A percentile compares a stretch with the other conserved stretches of the same genome.
Conservation (phyloP, 2,113 vertebrate genomes). For the Pogona vitticeps region DNA sequence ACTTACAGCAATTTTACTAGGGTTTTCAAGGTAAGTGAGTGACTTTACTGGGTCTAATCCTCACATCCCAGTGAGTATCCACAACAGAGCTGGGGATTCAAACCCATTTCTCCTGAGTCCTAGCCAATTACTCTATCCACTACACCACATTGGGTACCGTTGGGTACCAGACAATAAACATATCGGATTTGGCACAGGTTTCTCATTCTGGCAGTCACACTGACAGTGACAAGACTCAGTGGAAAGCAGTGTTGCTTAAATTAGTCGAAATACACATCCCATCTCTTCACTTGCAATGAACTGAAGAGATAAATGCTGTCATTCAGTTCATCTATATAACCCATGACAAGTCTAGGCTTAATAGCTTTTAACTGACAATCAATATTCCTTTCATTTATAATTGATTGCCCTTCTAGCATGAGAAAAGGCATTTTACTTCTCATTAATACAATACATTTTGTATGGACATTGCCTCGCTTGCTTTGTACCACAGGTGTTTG, state of each 20-base stretch:
- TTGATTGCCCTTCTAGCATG: background rate
- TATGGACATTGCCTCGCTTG: background rate
- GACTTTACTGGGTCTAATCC: no score
- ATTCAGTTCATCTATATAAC: background rate
- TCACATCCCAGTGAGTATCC: no score
- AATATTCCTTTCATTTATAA: conserved; percentile 31
- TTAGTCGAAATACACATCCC: conserved; percentile 2
- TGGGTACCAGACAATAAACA: background rate
- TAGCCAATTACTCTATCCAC: no score
- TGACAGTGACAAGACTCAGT: background rate
- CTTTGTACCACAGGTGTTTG: background rate
- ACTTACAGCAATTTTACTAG: no score
- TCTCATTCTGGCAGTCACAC: background rate
- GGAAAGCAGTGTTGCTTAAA: background rate
- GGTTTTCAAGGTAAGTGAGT: no score
- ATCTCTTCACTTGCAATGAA: background rate
- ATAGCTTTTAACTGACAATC: conserved; percentile 18
- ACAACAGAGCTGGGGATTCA: no score
- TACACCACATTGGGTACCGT: no score
- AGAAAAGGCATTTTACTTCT: background rate
- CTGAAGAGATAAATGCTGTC: conserved; percentile 7
- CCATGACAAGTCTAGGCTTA: conserved; percentile 4
- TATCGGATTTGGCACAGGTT: background rate
- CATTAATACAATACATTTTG: background rate
- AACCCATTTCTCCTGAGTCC: no score